A percentile compares a stretch with the other conserved stretches of the same genome.
These are phyloP conservation scores for Scaptomyza pallida DNA, from an alignment of 1,140 invertebrate genomes.

Conservation along the genomic window DNA sequence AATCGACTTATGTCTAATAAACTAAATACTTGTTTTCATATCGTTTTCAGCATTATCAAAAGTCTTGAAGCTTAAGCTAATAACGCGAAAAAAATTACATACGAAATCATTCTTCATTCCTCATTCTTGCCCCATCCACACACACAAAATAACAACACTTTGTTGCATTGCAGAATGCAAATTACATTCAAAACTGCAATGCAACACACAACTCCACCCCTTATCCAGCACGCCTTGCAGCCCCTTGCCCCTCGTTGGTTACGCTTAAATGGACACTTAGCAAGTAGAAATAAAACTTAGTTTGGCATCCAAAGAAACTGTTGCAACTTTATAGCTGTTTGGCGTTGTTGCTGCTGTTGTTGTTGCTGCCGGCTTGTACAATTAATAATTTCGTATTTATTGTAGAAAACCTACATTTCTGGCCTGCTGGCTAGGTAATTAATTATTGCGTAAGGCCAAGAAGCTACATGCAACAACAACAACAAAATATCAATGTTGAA, in stretches of 20 bases:
- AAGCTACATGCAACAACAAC: slow-evolving; percentile 58
- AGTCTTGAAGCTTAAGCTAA: too few relatives aligned
- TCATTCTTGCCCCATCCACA: not conserved
- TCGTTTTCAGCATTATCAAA: too few relatives aligned
- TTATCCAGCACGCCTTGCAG: too few relatives aligned
- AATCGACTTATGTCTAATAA: too few relatives aligned
- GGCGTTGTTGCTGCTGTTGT: slow-evolving; percentile 23
- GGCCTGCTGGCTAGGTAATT: slow-evolving; percentile 71
- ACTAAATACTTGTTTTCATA: too few relatives aligned
- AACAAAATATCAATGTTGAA: slow-evolving; percentile 40
- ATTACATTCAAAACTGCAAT: slow-evolving; percentile 8
- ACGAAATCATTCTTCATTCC: not conserved
- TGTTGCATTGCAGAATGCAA: slow-evolving; percentile 21
- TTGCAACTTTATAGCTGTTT: slow-evolving; percentile 59
- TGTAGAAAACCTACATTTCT: slow-evolving; percentile 75
- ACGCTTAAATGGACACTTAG: slow-evolving; percentile 68
- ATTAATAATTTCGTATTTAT: slow-evolving; percentile 73
- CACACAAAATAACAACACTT: slow-evolving; percentile 1
- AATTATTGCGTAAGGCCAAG: slow-evolving; percentile 78
- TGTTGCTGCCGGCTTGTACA: slow-evolving; percentile 38
- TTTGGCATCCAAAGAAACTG: slow-evolving; percentile 42
- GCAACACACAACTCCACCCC: not conserved
- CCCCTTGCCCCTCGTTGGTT: slow-evolving; percentile 20
- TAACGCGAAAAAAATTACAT: not conserved
- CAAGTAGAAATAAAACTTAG: slow-evolving; percentile 27